Base-by-base conservation (phyloP, 2,888 invertebrate species). In the Euzetes globulus region DNA sequence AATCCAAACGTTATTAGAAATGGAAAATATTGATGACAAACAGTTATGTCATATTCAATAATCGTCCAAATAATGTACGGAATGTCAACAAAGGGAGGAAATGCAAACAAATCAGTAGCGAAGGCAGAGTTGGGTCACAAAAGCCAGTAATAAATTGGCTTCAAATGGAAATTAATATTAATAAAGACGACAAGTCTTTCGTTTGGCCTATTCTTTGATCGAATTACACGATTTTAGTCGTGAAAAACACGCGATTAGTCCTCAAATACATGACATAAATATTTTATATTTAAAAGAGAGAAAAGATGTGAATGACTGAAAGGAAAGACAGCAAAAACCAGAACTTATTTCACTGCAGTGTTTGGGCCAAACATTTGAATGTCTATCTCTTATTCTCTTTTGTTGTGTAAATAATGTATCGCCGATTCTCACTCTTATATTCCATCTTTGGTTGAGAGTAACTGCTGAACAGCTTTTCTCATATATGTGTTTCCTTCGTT, bases 321-420 rank as follows among this genome's bases (percentile, higher is more conserved):
- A 15, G 22, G n/a, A 68, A 33, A 68, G 68, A 45, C 22, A 41
- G 41, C n/a, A 45, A n/a, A 45, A n/a, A 33, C n/a, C 17, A n/a
- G 3, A 13, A 55, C 9, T 22, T 19, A 6, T 55, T 19, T 19
- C 2, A n/a, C 4, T n/a, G 19, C 13, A 47, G 15, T 47, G 55
- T 55, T 55, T n/a, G 47, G 47, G 7, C 52, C n/a, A n/a, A 52
- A 52, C 60, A 60, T 60, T 60, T 60, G 33, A 65, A 65, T 65
- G 65, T 37, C 58, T 58, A 37, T 37, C 29, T 63, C 63, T 63
- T 33, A 22, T 25, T 22, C 29, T 1, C 65, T 65, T 19, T 65
- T 65, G 65, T 65, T 65, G 65, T 65, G 65, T 65, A 65, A 65
- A 65, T 65, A 65, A 65, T 65, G 41, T 65, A 37, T 17, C 11